Evolutionary conservation across 2,888 invertebrate genomes (phyloP).

Genomic region (Diarsia brunnea): DNA sequence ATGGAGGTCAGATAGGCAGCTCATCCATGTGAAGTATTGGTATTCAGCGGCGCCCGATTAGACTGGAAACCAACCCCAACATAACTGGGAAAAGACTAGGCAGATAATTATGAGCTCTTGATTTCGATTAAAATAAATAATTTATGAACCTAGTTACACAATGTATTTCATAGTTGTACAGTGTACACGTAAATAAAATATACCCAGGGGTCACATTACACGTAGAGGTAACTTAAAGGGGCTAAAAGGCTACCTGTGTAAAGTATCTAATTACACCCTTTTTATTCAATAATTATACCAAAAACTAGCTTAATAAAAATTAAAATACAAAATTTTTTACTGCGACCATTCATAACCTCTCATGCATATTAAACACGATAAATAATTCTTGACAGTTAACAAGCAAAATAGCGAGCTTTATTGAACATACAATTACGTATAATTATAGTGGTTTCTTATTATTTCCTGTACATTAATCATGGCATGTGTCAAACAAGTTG

Average conservation of each 20-base stretch:
- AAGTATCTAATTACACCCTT: constrained; percentile 6
- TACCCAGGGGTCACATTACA: background rate
- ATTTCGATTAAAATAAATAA: background rate
- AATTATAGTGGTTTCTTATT: constrained; percentile 57
- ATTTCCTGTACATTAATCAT: constrained; percentile 62
- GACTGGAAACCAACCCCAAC: too few species aligned
- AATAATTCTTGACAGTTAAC: constrained; percentile 57
- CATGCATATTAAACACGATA: constrained; percentile 62
- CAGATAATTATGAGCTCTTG: too few species aligned
- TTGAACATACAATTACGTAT: constrained; percentile 53
- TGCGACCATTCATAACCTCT: constrained; percentile 45
- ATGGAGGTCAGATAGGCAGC: too few species aligned
- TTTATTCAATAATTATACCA: background rate
- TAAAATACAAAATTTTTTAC: constrained; percentile 31
- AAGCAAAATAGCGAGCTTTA: constrained; percentile 57
- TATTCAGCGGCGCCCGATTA: too few species aligned
- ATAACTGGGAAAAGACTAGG: too few species aligned
- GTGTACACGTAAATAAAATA: background rate
- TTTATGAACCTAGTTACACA: background rate
- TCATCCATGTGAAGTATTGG: too few species aligned
- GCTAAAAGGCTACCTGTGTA: background rate
- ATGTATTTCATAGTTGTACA: background rate
- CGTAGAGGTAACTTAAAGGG: background rate
- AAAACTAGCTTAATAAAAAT: background rate
- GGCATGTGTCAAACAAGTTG: constrained; percentile 44